A percentile compares a stretch with the other conserved stretches of the same genome.
phyloP scores from a whole-genome alignment of 2,797 vertebrate genomes.

The Ispidina lecontei region DNA sequence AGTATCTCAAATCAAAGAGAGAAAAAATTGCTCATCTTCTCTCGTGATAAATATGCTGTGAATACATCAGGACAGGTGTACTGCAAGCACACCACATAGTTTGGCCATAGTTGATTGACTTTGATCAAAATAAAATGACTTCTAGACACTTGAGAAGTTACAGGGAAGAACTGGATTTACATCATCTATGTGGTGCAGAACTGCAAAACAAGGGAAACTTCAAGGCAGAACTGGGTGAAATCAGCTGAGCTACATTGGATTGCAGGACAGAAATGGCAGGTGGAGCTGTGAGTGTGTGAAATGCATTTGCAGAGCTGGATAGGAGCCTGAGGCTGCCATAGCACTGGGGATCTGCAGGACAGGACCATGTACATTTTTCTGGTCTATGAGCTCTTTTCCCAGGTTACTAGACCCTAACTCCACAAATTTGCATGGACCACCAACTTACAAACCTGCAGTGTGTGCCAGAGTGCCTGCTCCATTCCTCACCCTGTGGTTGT shows the following conservation, averaged over 20 bases:
- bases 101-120: constrained; percentile 26
- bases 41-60: not conserved
- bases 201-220: not conserved
- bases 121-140: constrained; percentile 34
- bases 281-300: not conserved
- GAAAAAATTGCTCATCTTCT: not conserved
- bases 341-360: not conserved
- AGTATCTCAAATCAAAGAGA: constrained; percentile 34
- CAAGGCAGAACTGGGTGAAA: not conserved
- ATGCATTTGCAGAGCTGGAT: not conserved
- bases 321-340: not conserved
- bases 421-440: not conserved
- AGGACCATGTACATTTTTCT: not conserved
- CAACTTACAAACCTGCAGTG: not conserved
- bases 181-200: not conserved
- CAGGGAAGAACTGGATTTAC: constrained; percentile 11
- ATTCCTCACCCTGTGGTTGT: not conserved
- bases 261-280: not conserved
- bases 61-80: constrained; percentile 7
- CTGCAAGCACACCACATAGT: not conserved
- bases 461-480: not conserved
- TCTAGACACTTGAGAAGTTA: constrained; percentile 9
- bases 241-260: not conserved
- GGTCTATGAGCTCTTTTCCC: not conserved
- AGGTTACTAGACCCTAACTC: not conserved